Conservation (phyloP, 2,113 vertebrate genomes). For the Cyanoramphus novaezelandiae region DNA sequence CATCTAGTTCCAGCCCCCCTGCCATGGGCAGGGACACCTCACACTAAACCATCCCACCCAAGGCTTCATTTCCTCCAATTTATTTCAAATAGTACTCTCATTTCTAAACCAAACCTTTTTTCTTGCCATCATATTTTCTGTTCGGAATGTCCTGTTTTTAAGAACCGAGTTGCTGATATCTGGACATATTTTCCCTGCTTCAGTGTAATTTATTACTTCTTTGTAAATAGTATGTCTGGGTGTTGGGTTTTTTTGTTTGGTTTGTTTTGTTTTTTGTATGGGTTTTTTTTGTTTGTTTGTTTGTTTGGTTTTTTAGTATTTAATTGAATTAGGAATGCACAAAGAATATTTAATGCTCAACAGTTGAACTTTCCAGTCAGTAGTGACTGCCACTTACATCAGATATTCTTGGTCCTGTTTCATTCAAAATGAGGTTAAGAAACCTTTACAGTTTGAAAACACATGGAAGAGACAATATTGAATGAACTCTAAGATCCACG, state of each 20-base stretch:
- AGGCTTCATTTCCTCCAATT: neutral
- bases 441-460: neutral
- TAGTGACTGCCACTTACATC: neutral
- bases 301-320: neutral
- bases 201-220: neutral
- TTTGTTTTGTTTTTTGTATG: neutral
- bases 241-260: neutral
- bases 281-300: neutral
- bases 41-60: no score
- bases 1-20: no score
- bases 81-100: neutral
- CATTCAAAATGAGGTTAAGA: neutral
- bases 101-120: neutral
- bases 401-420: neutral
- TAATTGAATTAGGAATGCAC: neutral
- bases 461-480: neutral
- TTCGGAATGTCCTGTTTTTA: neutral
- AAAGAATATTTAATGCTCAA: neutral
- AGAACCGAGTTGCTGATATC: neutral
- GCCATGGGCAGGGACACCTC: no score
- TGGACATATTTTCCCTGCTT: neutral
- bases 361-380: neutral
- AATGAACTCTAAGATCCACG: neutral
- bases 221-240: neutral
- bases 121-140: neutral